Percentiles rank a stretch among this genome's conserved stretches.
Conservation (phyloP, 1,140 invertebrate species). For the Ctenoplectra terminalis region DNA sequence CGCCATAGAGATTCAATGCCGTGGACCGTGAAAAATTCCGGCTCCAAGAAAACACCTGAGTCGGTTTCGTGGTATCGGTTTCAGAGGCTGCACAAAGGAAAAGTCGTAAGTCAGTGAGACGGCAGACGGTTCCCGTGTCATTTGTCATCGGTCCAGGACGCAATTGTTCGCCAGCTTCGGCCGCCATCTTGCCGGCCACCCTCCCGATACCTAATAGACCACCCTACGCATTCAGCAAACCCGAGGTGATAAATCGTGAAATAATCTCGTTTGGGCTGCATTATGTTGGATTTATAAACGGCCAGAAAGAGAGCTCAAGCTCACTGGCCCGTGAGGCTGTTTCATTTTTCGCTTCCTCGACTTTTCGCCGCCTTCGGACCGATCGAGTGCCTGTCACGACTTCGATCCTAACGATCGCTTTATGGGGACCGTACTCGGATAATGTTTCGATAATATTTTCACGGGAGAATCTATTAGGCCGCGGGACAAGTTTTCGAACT, state of each 20-base stretch:
- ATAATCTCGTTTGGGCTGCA: conserved; percentile 70
- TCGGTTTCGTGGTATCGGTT: conserved; percentile 40
- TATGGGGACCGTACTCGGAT: conserved; percentile 5
- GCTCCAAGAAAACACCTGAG: conserved; percentile 56
- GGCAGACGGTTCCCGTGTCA: conserved; percentile 56
- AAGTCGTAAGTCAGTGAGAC: conserved; percentile 58
- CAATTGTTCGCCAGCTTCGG: conserved; percentile 61
- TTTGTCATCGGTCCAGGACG: conserved; percentile 65
- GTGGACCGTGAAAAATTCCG: conserved; percentile 49
- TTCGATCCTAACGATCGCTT: conserved; percentile 42
- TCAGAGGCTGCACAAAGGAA: conserved; percentile 43
- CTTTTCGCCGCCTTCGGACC: conserved; percentile 29
- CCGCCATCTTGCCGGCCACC: conserved; percentile 60
- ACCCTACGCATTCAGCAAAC: conserved; percentile 57
- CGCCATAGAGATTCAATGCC: neutral
- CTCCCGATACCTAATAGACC: conserved; percentile 68
- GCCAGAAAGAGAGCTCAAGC: conserved; percentile 30
- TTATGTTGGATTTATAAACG: conserved; percentile 74
- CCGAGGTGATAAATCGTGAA: conserved; percentile 71
- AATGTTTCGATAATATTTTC: conserved; percentile 18
- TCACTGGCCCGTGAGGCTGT: conserved; percentile 54
- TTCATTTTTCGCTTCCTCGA: conserved; percentile 57
- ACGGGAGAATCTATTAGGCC: neutral
- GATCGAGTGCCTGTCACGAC: conserved; percentile 29
- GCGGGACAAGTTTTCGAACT: neutral